Evolutionary conservation across 1,140 invertebrate species (phyloP).

Genomic region (Trichonephila clavata): DNA sequence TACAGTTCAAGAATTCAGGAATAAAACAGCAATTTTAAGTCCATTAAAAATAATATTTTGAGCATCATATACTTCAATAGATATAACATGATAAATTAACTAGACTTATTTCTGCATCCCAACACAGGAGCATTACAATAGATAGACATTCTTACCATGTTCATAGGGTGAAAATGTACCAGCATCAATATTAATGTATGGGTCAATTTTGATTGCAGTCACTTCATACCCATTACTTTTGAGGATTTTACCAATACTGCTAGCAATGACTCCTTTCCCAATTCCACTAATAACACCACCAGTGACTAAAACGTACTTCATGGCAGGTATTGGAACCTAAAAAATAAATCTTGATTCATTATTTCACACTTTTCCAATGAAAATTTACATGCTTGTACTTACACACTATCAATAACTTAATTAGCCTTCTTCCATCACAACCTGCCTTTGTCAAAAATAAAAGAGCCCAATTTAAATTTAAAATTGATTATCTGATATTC

Average conservation of each 20-base stretch:
- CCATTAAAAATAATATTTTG: no score
- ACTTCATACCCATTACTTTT: slow-evolving; percentile 95
- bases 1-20: not conserved
- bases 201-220: slow-evolving; percentile 99
- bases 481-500: no score
- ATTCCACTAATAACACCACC: slow-evolving; percentile 99
- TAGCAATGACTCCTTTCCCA: slow-evolving; percentile 98
- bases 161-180: slow-evolving; percentile 99
- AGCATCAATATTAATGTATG: slow-evolving; percentile 99
- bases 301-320: slow-evolving; percentile 98
- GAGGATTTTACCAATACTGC: slow-evolving; percentile 96
- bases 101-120: no score
- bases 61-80: no score
- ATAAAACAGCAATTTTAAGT: not conserved
- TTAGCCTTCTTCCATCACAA: not conserved
- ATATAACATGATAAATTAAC: no score
- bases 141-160: slow-evolving; percentile 89
- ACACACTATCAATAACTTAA: not conserved
- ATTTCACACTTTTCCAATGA: not conserved
- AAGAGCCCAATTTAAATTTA: not conserved
- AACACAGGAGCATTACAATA: not conserved
- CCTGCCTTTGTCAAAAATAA: not conserved
- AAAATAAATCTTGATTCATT: not conserved
- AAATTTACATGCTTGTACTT: not conserved
- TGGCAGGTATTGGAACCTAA: slow-evolving; percentile 9